A percentile compares a stretch with the other conserved stretches of the same genome.
These are phyloP conservation scores for human DNA, from an alignment of 2,113 vertebrate species.

Conservation along the genomic window GRCh38 chr12:80815501-80816000, in stretches of 20 bases:
- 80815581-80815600: not conserved
- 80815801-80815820: slow-evolving; percentile 8
- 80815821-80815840: not conserved
- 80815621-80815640: not conserved
- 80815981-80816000: not conserved
- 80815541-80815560: not conserved
- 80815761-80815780: not conserved
- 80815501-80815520: not conserved
- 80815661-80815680: not conserved
- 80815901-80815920: not conserved
- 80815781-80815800: not conserved
- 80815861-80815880: not conserved
- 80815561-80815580: not conserved
- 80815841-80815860: not conserved
- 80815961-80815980: not conserved
- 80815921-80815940: not conserved
- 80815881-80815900: not conserved
- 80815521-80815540: not conserved
- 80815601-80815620: not conserved
- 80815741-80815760: not conserved
- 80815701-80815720: not conserved
- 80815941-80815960: not conserved
- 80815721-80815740: not conserved
- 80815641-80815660: not conserved
- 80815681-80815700: not conserved